Conservation (phyloP, 1,140 invertebrate species). For the Thrips palmi region DNA sequence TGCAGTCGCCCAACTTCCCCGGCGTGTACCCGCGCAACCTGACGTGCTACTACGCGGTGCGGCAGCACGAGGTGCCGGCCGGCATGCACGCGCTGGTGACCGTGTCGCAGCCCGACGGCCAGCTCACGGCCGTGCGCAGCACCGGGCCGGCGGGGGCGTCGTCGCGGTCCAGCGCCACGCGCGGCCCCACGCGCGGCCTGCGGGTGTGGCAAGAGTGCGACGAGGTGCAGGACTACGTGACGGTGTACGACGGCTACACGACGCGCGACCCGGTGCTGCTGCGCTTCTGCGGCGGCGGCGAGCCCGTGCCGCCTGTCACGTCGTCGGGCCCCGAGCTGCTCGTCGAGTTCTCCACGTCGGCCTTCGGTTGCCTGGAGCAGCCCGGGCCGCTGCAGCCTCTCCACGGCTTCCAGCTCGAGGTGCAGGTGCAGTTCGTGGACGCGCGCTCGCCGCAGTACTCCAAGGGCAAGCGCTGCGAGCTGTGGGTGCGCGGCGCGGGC, state of each 20-base stretch:
- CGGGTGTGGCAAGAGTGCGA: constrained; percentile 68
- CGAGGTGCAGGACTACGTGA: constrained; percentile 71
- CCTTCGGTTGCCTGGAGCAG: constrained; percentile 69
- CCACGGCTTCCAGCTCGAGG: constrained; percentile 74
- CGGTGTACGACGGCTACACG: constrained; percentile 78
- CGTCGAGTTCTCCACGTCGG: constrained; percentile 77
- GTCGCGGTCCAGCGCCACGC: too few species aligned
- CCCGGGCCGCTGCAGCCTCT: constrained; percentile 53
- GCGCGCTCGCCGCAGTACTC: constrained; percentile 57
- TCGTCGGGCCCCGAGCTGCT: constrained; percentile 71
- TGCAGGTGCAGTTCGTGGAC: constrained; percentile 67
- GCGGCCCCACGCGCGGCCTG: constrained; percentile 2
- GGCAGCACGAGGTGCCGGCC: constrained; percentile 57
- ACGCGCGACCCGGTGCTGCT: constrained; percentile 71
- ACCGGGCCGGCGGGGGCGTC: constrained; percentile 35
- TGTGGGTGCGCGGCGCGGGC: constrained; percentile 60
- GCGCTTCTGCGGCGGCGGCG: constrained; percentile 75
- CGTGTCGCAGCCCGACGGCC: constrained; percentile 62
- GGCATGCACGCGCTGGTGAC: constrained; percentile 70
- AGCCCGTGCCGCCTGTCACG: constrained; percentile 57
- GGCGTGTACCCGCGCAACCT: constrained; percentile 78
- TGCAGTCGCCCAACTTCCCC: constrained; percentile 82
- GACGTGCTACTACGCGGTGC: constrained; percentile 71
- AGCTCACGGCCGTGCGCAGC: constrained; percentile 62
- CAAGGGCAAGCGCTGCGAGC: constrained; percentile 68